Percentiles rank a stretch among this genome's conserved stretches.
Conservation (phyloP, 1,140 invertebrate species). For the Elysia chlorotica region DNA sequence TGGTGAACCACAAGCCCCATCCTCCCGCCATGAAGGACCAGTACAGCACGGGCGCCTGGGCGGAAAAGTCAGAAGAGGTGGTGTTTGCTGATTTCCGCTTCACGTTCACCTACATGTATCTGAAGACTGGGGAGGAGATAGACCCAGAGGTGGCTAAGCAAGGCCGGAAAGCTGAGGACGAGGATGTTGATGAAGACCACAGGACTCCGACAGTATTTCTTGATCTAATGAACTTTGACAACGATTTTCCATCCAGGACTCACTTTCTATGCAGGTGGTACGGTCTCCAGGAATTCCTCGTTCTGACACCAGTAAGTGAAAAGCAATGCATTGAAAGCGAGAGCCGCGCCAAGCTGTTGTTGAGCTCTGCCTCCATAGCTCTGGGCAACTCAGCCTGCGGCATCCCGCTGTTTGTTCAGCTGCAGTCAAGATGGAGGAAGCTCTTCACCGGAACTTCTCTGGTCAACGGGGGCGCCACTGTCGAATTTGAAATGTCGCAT, state of each 20-base stretch:
- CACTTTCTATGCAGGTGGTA: conserved; percentile 68
- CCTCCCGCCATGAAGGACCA: conserved; percentile 60
- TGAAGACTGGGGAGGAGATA: conserved; percentile 34
- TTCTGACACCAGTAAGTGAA: conserved; percentile 69
- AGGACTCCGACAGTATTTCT: conserved; percentile 61
- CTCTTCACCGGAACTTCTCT: conserved; percentile 78
- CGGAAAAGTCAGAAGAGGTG: conserved; percentile 66
- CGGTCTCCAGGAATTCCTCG: conserved; percentile 82
- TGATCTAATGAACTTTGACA: conserved; percentile 70
- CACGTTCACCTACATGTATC: conserved; percentile 48
- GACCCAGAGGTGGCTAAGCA: conserved; percentile 30
- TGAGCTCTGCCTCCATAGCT: conserved; percentile 84
- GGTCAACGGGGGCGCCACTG: conserved; percentile 73
- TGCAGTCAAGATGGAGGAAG: conserved; percentile 75
- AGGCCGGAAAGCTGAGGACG: conserved; percentile 35
- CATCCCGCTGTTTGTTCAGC: conserved; percentile 86
- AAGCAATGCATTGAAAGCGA: conserved; percentile 72
- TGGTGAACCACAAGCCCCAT: conserved; percentile 60
- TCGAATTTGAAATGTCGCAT: conserved; percentile 88
- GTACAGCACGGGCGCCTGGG: conserved; percentile 66
- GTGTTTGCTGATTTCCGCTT: conserved; percentile 68
- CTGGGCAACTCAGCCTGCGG: conserved; percentile 80
- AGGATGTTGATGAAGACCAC: conserved; percentile 46
- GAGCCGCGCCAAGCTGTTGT: conserved; percentile 80
- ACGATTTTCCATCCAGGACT: conserved; percentile 71